A percentile compares a stretch with the other conserved stretches of the same genome.
Conservation (phyloP, 2,113 vertebrate species). For the Gallinago undulata region DNA sequence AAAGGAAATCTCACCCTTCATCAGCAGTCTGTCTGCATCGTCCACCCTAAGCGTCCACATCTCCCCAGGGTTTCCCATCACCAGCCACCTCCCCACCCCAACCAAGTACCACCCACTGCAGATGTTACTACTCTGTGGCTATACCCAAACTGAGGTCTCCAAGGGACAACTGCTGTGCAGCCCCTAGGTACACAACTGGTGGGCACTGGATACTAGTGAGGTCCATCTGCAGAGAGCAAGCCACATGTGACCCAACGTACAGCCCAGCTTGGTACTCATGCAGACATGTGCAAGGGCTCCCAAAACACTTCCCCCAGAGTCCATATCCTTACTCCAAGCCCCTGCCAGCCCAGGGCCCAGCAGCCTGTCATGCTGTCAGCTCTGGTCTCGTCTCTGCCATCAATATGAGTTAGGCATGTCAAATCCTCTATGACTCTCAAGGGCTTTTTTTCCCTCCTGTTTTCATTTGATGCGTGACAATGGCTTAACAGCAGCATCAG, state of each 20-base stretch:
- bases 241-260: accelerated
- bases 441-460: accelerated
- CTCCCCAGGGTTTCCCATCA: background rate
- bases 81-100: background rate
- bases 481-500: background rate
- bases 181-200: background rate
- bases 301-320: background rate
- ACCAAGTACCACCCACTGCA: background rate
- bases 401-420: background rate
- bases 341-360: background rate
- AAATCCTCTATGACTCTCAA: background rate
- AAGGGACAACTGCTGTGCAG: background rate
- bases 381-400: background rate
- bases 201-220: background rate
- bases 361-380: slow-evolving; percentile 11
- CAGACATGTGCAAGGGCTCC: background rate
- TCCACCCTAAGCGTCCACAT: background rate
- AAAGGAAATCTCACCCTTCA: background rate
- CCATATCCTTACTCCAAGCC: background rate
- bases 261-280: background rate
- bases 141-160: too few relatives aligned
- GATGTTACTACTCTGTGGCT: background rate
- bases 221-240: accelerated
- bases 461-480: background rate
- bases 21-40: background rate